Conservation (phyloP, 2,113 vertebrate genomes). For the Gymnorhina tibicen region DNA sequence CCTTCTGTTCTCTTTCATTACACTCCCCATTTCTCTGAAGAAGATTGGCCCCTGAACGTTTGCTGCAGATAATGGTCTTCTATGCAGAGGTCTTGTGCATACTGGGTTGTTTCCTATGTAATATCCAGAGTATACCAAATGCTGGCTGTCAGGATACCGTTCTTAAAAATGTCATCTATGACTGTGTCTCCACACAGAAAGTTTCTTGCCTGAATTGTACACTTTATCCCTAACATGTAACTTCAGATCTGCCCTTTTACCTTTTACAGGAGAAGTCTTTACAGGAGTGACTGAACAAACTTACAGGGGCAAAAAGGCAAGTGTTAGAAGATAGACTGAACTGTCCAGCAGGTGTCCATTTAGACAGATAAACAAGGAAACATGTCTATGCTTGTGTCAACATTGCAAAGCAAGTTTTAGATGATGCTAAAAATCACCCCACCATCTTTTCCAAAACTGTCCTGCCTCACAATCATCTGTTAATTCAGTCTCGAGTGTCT, state of each 20-base stretch:
- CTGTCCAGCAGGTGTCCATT: background rate
- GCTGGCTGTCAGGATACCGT: background rate
- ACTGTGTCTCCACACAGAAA: background rate
- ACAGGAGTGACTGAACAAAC: background rate
- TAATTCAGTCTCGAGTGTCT: constrained; percentile 49
- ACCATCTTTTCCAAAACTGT: background rate
- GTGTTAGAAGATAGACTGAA: background rate
- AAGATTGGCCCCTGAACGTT: background rate
- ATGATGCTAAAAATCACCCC: background rate
- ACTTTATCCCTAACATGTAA: background rate
- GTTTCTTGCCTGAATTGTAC: background rate
- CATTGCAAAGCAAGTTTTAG: constrained; percentile 2
- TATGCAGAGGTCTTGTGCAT: background rate
- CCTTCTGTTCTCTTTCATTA: background rate
- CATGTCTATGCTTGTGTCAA: background rate
- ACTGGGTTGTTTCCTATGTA: background rate
- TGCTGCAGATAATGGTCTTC: background rate
- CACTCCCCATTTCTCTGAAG: background rate
- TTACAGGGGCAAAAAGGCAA: background rate
- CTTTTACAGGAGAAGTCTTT: background rate
- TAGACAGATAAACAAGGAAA: background rate
- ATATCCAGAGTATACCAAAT: background rate
- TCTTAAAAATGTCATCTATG: background rate
- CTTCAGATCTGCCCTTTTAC: background rate
- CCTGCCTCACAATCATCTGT: constrained; percentile 24